A percentile compares a stretch with the other conserved stretches of the same genome.
Conservation (phyloP, 2,888 invertebrate species). For the Empis livida region DNA sequence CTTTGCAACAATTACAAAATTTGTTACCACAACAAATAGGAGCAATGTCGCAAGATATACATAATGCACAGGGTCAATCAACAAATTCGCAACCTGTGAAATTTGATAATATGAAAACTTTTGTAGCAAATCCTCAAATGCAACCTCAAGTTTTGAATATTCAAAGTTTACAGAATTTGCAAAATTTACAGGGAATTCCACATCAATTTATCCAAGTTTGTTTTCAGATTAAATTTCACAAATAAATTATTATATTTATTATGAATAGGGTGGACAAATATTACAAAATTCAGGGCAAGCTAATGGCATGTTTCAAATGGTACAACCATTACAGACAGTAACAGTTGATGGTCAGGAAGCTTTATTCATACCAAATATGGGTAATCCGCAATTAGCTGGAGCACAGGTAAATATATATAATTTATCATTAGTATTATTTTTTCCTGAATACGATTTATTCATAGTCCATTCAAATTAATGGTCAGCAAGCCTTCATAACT, state of each 20-base stretch:
- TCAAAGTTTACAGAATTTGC: slow-evolving; percentile 13
- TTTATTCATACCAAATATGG: slow-evolving; percentile 74
- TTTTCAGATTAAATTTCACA: not conserved
- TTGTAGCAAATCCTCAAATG: slow-evolving; percentile 16
- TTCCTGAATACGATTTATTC: slow-evolving; percentile 10
- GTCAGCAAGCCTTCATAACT: slow-evolving; percentile 41
- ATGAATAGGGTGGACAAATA: slow-evolving; percentile 17
- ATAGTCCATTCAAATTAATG: slow-evolving; percentile 37
- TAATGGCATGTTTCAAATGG: slow-evolving; percentile 37
- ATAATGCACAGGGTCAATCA: not conserved
- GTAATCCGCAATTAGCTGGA: slow-evolving; percentile 36
- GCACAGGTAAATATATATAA: slow-evolving; percentile 34
- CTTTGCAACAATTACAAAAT: slow-evolving; percentile 18
- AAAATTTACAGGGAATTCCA: slow-evolving; percentile 13
- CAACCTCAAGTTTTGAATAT: slow-evolving; percentile 19
- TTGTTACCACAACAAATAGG: slow-evolving; percentile 17
- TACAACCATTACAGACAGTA: slow-evolving; percentile 78
- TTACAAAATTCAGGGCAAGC: slow-evolving; percentile 16
- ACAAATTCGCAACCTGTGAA: not conserved
- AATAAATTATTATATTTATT: not conserved
- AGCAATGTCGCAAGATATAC: slow-evolving; percentile 8
- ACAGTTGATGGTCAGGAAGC: slow-evolving; percentile 90
- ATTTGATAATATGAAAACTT: slow-evolving; percentile 14
- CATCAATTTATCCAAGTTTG: slow-evolving; percentile 21
- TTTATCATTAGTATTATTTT: slow-evolving; percentile 6